Evolutionary conservation across 92 coral and sea anemone genomes (phyloP), one percentile per base, ranked within the genome.

Genomic region (Isaurus tuberculatus): DNA sequence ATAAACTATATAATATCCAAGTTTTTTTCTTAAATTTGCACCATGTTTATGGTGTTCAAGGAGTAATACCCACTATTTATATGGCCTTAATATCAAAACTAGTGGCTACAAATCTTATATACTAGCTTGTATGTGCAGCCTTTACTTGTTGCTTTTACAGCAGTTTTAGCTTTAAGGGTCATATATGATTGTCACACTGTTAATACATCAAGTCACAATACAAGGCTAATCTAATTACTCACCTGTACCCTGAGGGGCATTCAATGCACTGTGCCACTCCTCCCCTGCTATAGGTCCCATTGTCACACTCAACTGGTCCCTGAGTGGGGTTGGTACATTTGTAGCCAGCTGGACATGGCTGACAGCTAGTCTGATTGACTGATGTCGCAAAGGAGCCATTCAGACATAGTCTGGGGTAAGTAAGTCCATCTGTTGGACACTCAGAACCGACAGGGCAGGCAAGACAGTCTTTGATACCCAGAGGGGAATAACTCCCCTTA

Each of bases 221-320:
- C 22, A 9, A 32, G 23, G 32, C 10, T 5, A 10, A 23, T 1
- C 4, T 6, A 34, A 0, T 1, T 28, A 55, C 84, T 85, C 70
- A 92, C 98, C 94, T 94, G 75, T 94, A 84, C 34, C 98, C 98
- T 61, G 91, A 80, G 6, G 99, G 93, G 70, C 99, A 96, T 63
- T 80, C 81, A 30, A 60, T 78, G 77, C 98, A 96, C 29, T 96
- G 90, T n/a, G 98, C 77, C 1, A 78, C 68, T 25, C 83, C 83
- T 65, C 80, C 87, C 29, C 49, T 73, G 37, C 83, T 87, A 26
- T 87, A 87, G 44, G 72, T 73, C 2, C 90, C 90, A 66, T 73
- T 51, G 27, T 43, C 74, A 67, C 90, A 87, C 36, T 71, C 65
- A 63, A 87, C 72, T 23, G 90, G 90, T 27, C 64, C 43, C 36